Evolutionary conservation across 2,888 invertebrate species (phyloP).

Genomic region (Acrobasis suavella): DNA sequence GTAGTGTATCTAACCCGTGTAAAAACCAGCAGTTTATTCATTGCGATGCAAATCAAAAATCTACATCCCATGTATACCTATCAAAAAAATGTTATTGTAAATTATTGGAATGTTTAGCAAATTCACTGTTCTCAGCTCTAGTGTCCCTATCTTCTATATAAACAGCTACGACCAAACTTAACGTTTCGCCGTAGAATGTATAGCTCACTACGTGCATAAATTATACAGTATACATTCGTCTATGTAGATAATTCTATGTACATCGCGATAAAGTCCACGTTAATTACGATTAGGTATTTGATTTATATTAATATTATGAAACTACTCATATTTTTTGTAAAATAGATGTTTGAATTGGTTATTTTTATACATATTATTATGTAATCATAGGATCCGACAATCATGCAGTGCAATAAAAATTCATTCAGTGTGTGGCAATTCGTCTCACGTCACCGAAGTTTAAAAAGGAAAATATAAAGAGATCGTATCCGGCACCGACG

Average conservation of each 20-base stretch:
- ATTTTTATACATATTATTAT: constrained; percentile 31
- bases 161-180: constrained; percentile 46
- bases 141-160: constrained; percentile 29
- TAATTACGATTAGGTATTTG: constrained; percentile 19
- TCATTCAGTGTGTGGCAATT: constrained; percentile 21
- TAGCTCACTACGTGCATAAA: constrained; percentile 53
- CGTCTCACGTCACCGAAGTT: constrained; percentile 20
- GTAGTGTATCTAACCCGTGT: constrained; percentile 2
- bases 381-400: constrained; percentile 25
- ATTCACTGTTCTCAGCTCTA: constrained; percentile 16
- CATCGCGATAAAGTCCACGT: constrained; percentile 31
- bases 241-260: constrained; percentile 56
- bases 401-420: constrained; percentile 43
- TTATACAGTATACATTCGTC: constrained; percentile 28
- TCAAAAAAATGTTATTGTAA: constrained; percentile 38
- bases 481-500: constrained; percentile 29
- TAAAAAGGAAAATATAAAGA: constrained; percentile 36
- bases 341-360: constrained; percentile 25
- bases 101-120: constrained; percentile 38
- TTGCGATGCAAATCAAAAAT: constrained; percentile 26
- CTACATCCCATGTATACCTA: constrained; percentile 33
- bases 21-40: background rate
- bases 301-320: constrained; percentile 19
- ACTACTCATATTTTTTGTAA: constrained; percentile 22
- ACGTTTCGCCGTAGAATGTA: constrained; percentile 37